Evolutionary conservation across 2,113 vertebrate species (phyloP), one percentile per base, ranked within the genome.

Genomic region (Scomber japonicus): DNA sequence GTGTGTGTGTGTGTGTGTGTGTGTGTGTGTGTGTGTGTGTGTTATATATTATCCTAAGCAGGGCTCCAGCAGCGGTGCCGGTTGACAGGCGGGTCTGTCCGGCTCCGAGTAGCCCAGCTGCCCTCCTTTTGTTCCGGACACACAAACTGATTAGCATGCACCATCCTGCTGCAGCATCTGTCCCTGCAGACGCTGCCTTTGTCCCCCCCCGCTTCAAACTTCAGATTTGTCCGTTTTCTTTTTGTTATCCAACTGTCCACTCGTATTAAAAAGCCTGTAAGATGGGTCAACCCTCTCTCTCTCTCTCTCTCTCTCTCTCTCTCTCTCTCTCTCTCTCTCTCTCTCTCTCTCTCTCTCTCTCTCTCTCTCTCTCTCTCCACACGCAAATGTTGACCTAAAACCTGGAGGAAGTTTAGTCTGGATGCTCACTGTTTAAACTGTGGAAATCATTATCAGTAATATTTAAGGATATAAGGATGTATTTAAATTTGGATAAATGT

Each of bases 111-210:
- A 14, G 78, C 66, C 86, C 91, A 89, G 90, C 90, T 91, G 90
- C 68, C 65, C 70, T 79, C 35, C 84, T 67, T 88, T 91, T 91
- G 88, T 91, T 85, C 71, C 13, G 21, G 30, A 77, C 71, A 55
- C 86, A 16, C 78, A 62, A 66, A 70, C 82, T 87, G 80, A 87
- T 92, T 88, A 87, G n/a, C 85, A 91, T 88, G 65, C 88, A 60
- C 55, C 88, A 5, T 89, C 83, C 87, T 2, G 13, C 51, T 30
- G 2, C 30, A 85, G 91, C 91, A 93, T 90, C 90, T 91, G 91
- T 82, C 87, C 76, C 68, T 2, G 67, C 87, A 87, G 87, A 88
- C 60, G 60, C 73, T 68, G 83, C 80, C 62, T 84, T 91, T 91
- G 90, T 92, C 63, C 76, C 64, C 63, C 76, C 64, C 61, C 19